phyloP scores from a whole-genome alignment of 1,140 invertebrate genomes.

The Branchinecta lynchi region DNA sequence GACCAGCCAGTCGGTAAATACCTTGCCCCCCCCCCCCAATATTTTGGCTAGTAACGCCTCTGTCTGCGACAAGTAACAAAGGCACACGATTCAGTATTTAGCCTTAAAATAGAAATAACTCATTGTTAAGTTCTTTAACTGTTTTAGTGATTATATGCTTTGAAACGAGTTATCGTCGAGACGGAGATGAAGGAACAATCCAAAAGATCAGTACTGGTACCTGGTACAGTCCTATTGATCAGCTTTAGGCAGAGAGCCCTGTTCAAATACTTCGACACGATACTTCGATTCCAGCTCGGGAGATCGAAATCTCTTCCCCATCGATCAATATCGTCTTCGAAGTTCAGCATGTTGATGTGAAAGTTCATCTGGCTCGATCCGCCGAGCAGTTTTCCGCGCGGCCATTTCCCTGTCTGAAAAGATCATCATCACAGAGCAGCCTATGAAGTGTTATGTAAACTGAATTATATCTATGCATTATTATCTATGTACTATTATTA shows the following conservation, averaged over 20 bases:
- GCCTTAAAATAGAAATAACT: too few relatives aligned
- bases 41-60: too few relatives aligned
- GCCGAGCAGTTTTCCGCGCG: constrained; percentile 48
- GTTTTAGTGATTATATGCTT: constrained; percentile 8
- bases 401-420: constrained; percentile 40
- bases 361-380: constrained; percentile 53
- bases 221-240: too few relatives aligned
- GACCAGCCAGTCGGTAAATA: too few relatives aligned
- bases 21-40: too few relatives aligned
- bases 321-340: constrained; percentile 40
- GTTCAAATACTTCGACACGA: constrained; percentile 37
- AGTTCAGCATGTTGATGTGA: constrained; percentile 45
- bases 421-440: not conserved
- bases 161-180: constrained; percentile 6
- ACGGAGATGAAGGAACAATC: too few relatives aligned
- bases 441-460: too few relatives aligned
- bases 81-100: too few relatives aligned
- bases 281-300: constrained; percentile 38
- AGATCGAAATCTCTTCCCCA: constrained; percentile 30
- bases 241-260: not conserved
- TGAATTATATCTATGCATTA: too few relatives aligned
- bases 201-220: not conserved
- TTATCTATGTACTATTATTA: too few relatives aligned
- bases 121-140: not conserved
- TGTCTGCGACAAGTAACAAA: too few relatives aligned